A percentile compares a stretch with the other conserved stretches of the same genome.
Evolutionary conservation across 2,888 invertebrate species (phyloP).

Genomic region (Ophraella communa): DNA sequence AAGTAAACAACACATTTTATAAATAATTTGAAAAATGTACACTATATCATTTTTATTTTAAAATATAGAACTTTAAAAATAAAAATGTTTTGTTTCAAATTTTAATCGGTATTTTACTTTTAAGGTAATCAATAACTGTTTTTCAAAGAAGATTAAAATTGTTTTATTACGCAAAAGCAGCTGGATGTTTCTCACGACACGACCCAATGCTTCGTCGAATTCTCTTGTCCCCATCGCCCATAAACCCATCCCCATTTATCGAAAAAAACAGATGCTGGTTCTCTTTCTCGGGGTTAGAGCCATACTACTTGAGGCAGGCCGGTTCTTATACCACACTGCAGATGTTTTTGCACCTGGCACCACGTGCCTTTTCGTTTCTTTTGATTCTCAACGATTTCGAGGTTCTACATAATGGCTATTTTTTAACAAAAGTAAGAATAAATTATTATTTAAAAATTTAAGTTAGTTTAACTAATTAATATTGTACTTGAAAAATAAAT

Average conservation of each 20-base stretch:
- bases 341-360: constrained; percentile 28
- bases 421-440: not conserved
- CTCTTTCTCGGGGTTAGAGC: constrained; percentile 16
- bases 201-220: not conserved
- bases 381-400: not conserved
- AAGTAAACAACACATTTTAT: no score
- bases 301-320: not conserved
- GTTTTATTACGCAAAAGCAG: constrained; percentile 24
- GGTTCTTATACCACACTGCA: constrained; percentile 13
- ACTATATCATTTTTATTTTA: no score
- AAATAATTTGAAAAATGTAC: no score
- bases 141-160: not conserved
- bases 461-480: no score
- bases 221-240: constrained; percentile 3
- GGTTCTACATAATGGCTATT: not conserved
- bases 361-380: constrained; percentile 12
- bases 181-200: constrained; percentile 9
- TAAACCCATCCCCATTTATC: constrained; percentile 2
- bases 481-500: no score
- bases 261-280: constrained; percentile 10
- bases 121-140: not conserved
- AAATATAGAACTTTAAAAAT: no score
- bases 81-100: no score
- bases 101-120: no score
- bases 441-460: not conserved